phyloP scores from a whole-genome alignment of 2,888 invertebrate genomes.

The Escarpia spicata region DNA sequence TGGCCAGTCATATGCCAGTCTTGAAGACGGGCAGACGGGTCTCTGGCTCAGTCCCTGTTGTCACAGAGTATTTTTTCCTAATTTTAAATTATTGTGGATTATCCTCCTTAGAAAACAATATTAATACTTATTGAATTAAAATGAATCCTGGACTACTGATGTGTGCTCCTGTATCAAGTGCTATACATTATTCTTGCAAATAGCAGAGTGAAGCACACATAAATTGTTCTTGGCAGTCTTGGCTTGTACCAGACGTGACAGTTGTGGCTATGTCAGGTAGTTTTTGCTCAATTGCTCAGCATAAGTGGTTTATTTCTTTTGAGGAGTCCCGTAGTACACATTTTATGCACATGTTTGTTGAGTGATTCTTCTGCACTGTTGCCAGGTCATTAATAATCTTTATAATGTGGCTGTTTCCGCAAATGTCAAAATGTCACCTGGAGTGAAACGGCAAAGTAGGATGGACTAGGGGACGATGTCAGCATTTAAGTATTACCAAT shows the following conservation, averaged over 20 bases:
- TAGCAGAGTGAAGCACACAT: background rate
- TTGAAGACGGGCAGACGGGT: no score
- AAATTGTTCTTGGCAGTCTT: background rate
- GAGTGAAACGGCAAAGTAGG: background rate
- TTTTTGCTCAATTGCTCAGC: background rate
- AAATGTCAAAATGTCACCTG: background rate
- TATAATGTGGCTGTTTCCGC: slow-evolving; percentile 13
- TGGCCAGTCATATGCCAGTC: no score
- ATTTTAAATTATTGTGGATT: no score
- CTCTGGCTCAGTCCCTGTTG: no score
- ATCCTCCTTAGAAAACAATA: background rate
- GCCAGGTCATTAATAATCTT: background rate
- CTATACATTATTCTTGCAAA: background rate
- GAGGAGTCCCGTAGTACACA: slow-evolving; percentile 1
- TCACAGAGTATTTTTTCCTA: no score
- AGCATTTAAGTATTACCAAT: background rate
- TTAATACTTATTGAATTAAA: background rate
- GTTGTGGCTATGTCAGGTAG: background rate
- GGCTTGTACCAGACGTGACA: background rate
- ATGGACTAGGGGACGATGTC: background rate
- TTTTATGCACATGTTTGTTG: background rate
- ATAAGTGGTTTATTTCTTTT: background rate
- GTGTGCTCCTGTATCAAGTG: background rate
- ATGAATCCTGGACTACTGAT: background rate
- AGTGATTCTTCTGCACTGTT: background rate